phyloP scores from a whole-genome alignment of 2,888 invertebrate species.

The Lysandra bellargus region DNA sequence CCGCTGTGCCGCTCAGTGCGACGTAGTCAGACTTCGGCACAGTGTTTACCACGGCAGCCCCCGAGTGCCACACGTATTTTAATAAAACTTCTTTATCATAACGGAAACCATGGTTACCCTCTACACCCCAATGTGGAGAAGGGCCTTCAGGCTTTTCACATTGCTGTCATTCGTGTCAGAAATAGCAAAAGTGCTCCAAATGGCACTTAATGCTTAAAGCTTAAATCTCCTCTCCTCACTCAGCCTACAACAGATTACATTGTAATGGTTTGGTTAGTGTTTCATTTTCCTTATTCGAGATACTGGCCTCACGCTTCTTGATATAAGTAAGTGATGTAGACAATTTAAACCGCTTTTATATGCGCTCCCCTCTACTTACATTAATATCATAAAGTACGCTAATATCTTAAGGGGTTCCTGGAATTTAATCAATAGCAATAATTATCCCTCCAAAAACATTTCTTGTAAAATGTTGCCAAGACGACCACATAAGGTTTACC shows the following conservation, averaged over 20 bases:
- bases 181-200: neutral
- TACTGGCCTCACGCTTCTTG: conserved; percentile 3
- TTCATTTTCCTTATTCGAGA: conserved; percentile 24
- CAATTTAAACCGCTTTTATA: conserved; percentile 4
- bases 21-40: too few species aligned
- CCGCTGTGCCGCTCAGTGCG: too few species aligned
- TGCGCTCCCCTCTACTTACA: neutral
- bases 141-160: neutral
- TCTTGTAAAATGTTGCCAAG: too few species aligned
- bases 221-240: conserved; percentile 3
- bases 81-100: too few species aligned
- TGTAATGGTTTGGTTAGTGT: conserved; percentile 20
- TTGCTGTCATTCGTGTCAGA: neutral
- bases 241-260: conserved; percentile 22
- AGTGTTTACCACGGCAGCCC: too few species aligned
- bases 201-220: neutral
- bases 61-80: too few species aligned
- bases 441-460: too few species aligned
- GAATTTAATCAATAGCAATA: neutral
- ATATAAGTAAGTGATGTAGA: conserved; percentile 29
- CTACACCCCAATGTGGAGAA: neutral
- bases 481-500: too few species aligned
- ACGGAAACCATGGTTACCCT: too few species aligned
- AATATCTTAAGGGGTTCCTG: neutral
- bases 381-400: conserved; percentile 1